Percentiles rank a stretch among this genome's conserved stretches.
These are phyloP conservation scores for Drosophila micromelanica DNA, from an alignment of 1,140 invertebrate species.

Conservation along the genomic window DNA sequence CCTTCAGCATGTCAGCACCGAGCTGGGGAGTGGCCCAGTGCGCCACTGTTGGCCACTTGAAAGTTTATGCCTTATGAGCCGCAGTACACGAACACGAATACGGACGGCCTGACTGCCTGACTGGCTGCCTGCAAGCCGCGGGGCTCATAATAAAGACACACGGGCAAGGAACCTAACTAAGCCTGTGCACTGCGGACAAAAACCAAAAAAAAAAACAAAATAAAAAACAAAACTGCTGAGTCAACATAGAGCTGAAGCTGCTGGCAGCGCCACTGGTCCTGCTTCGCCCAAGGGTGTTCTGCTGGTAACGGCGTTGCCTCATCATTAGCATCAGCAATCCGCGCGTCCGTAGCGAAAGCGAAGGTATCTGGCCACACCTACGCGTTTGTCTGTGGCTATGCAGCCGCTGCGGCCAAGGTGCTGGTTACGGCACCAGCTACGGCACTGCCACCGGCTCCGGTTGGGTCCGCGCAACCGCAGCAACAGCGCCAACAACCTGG, in stretches of 20 bases:
- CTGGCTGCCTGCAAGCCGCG: not conserved
- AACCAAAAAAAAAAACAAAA: constrained; percentile 4
- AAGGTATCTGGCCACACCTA: constrained; percentile 46
- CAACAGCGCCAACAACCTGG: constrained; percentile 25
- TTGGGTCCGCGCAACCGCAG: constrained; percentile 53
- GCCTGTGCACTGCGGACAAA: constrained; percentile 30
- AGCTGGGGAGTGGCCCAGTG: constrained; percentile 17
- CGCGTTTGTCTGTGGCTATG: constrained; percentile 73
- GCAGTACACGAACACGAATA: constrained; percentile 70
- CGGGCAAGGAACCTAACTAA: constrained; percentile 60
- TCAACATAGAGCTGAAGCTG: constrained; percentile 62
- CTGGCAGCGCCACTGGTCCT: constrained; percentile 6
- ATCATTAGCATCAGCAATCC: constrained; percentile 72
- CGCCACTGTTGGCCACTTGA: constrained; percentile 72
- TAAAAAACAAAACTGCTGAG: constrained; percentile 60
- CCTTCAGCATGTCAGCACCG: constrained; percentile 74
- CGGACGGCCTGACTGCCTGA: constrained; percentile 1
- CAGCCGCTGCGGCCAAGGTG: constrained; percentile 71
- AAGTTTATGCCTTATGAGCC: constrained; percentile 83
- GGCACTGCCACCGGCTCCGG: constrained; percentile 14
- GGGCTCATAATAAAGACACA: constrained; percentile 70
- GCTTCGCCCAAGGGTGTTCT: constrained; percentile 35
- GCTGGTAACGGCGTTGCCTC: constrained; percentile 43
- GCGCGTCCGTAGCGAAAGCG: constrained; percentile 15
- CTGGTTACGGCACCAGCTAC: constrained; percentile 21